Evolutionary conservation across 1,140 invertebrate genomes (phyloP), one percentile per base, ranked within the genome.

Genomic region (Nebria ingens): DNA sequence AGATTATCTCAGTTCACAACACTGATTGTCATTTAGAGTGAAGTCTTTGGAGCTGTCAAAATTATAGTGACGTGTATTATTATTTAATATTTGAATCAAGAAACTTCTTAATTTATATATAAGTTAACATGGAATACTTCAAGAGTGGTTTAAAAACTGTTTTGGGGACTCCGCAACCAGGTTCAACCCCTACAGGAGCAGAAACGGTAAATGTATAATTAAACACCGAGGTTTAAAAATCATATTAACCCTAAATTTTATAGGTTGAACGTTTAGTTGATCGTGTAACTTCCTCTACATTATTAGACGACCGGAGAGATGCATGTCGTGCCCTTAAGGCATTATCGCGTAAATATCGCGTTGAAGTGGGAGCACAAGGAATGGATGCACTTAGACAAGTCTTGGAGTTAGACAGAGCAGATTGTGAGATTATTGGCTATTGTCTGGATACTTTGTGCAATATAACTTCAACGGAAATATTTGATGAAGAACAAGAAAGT

Each of bases 291-390:
- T 91, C 91, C 29, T 98, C 95, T 6, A 95, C 91, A 3, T 71
- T 98, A 40, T 71, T 98, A 13, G 92, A 97, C 70, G 97, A 99
- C 67, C 76, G 96, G 53, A 73, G 96, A 67, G 94, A 98, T 87
- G 95, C 96, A 2, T 95, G 97, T 64, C 79, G 94, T 62, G 94
- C 92, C 0, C 79, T 99, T 1, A 94, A 94, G 75, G 89, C 94
- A 1, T 74, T 99, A 52, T 97, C 96, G 0, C 84, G 86, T 65
- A 96, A 93, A 68, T 94, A 93, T 69, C 78, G 96, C 6, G 76
- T 98, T 2, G 92, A 98, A 74, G 96, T 99, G 51, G 96, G 95
- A 17, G 93, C 93, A 9, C 89, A 92, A 67, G 93, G 89, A 19
- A 93, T 99, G 89, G 86, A 92, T 63, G 81, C 87, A 3, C 71